These are phyloP conservation scores for Budorcas taxicolor DNA, from an alignment of 2,113 vertebrate species.

Conservation along the genomic window DNA sequence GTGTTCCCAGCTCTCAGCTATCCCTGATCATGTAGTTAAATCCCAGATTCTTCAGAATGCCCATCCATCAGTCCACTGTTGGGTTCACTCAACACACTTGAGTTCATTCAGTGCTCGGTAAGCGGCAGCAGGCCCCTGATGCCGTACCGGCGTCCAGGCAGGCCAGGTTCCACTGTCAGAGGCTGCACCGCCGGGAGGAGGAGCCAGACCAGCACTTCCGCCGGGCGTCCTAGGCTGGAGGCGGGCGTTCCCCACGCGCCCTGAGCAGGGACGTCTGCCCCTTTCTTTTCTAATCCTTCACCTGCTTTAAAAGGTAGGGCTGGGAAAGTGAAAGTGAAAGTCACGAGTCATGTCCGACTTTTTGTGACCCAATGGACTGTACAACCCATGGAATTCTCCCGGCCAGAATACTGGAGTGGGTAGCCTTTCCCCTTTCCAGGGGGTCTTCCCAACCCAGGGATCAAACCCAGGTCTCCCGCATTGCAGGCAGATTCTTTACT, in stretches of 20 bases:
- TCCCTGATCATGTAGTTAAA: not conserved
- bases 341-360: not conserved
- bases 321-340: not conserved
- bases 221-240: not conserved
- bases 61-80: not conserved
- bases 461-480: not conserved
- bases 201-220: too few relatives aligned
- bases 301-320: not conserved
- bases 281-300: not conserved
- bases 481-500: not conserved
- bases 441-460: not conserved
- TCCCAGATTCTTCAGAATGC: not conserved
- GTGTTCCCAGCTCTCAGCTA: not conserved
- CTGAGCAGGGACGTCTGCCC: not conserved
- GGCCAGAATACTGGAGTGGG: not conserved
- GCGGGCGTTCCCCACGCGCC: not conserved
- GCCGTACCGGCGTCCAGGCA: accelerated
- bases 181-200: not conserved
- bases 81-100: not conserved
- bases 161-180: not conserved
- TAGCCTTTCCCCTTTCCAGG: not conserved
- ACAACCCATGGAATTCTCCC: not conserved
- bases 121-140: accelerated
- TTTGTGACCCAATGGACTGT: not conserved
- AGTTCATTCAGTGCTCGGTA: not conserved